Evolutionary conservation across 2,888 invertebrate species (phyloP), one percentile per base, ranked within the genome.

Genomic region (Drosophila parthenogenetica): DNA sequence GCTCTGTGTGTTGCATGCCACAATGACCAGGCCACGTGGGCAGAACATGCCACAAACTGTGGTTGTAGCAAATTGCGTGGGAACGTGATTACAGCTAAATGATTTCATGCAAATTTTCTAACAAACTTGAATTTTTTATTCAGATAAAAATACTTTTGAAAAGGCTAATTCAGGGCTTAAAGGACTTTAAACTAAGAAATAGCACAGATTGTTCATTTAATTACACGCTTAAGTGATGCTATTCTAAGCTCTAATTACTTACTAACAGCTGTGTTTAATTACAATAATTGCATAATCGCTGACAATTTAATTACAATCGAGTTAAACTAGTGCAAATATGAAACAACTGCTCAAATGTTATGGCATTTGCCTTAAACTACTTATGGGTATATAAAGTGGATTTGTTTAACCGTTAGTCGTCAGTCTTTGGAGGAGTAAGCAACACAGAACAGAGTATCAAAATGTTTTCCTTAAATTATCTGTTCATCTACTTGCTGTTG

Each of bases 401-500:
- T 35, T 2, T 5, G 3, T 7, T 8, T 5, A 3, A 17, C n/a
- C 10, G 29, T 54, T 54, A 17, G n/a, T 8, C 22, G 10, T 53
- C 43, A 60, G 35, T 60, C 32, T 32, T 16, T 43, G 43, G 10
- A 32, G 16, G 43, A 43, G 5, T 5, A 19, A 7, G 17, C 43
- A 43, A 16, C 16, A 14, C 7, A 42, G 39, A 37, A 17, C 45
- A 32, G 11, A 32, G 11, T n/a, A 7, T 8, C 29, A 69, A 58
- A 17, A 69, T 70, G 69, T n/a, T 61, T 32, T 48, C 61, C 13
- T 39, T 40, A n/a, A 70, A 48, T 29, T 29, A 8, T 29, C 39
- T 66, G 22, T 57, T 70, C 40, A 17, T 66, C 45, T 54, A 48
- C 16, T 11, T 70, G 25, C 2, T 70, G 55, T 32, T 67, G 57